A percentile compares a stretch with the other conserved stretches of the same genome.
These are phyloP conservation scores for Rafetus swinhoei DNA, from an alignment of 2,113 vertebrate species.

Conservation along the genomic window DNA sequence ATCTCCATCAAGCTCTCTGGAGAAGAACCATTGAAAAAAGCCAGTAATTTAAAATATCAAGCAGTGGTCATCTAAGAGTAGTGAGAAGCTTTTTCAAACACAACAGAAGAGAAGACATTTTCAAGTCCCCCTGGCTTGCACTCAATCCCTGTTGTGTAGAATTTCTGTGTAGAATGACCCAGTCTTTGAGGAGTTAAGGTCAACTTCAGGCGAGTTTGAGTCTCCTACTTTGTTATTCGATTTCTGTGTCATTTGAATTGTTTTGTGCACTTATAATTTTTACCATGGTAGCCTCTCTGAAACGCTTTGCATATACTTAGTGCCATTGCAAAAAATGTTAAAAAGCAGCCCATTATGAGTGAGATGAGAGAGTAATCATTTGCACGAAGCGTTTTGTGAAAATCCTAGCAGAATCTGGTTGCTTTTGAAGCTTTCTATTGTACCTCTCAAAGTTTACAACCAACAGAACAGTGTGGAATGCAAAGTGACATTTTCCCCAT, in stretches of 20 bases:
- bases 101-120: not conserved
- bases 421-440: not conserved
- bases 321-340: not conserved
- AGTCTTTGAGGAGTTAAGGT: accelerated
- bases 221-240: not conserved
- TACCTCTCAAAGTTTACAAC: not conserved
- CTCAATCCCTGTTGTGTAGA: not conserved
- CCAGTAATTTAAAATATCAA: no score
- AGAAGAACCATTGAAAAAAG: not conserved
- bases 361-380: not conserved
- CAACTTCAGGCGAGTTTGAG: not conserved
- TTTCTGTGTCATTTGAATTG: not conserved
- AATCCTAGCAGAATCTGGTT: not conserved
- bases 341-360: not conserved
- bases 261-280: accelerated
- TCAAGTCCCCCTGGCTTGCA: not conserved
- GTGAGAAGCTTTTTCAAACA: not conserved
- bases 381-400: not conserved
- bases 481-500: not conserved
- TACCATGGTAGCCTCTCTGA: not conserved
- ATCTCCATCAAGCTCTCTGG: not conserved
- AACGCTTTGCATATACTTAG: not conserved
- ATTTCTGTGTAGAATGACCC: not conserved
- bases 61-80: not conserved
- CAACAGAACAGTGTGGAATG: not conserved